These are phyloP conservation scores for Marronus borbonicus DNA, from an alignment of 2,888 invertebrate species.

Conservation along the genomic window DNA sequence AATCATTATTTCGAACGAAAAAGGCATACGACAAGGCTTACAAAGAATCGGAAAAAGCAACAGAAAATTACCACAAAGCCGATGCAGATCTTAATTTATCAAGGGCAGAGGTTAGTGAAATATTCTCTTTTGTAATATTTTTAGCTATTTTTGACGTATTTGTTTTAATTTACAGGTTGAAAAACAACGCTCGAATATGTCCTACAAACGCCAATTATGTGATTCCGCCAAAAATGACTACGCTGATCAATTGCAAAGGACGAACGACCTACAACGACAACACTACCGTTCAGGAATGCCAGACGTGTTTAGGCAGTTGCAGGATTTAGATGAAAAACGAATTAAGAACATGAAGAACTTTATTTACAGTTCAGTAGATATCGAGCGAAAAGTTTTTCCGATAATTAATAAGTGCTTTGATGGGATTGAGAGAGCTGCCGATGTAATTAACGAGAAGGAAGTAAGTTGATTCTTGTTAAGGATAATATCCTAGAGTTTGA, in stretches of 20 bases:
- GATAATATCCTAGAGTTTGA: no score
- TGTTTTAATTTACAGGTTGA: slow-evolving; percentile 76
- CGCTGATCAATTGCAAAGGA: slow-evolving; percentile 94
- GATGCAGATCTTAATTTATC: slow-evolving; percentile 97
- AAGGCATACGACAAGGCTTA: slow-evolving; percentile 96
- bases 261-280: slow-evolving; percentile 91
- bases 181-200: slow-evolving; percentile 93
- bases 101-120: slow-evolving; percentile 82
- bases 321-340: slow-evolving; percentile 94
- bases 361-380: slow-evolving; percentile 91
- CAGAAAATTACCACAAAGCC: slow-evolving; percentile 94
- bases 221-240: slow-evolving; percentile 98
- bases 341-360: slow-evolving; percentile 94
- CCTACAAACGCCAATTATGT: slow-evolving; percentile 89
- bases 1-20: slow-evolving; percentile 86
- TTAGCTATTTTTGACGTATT: not conserved
- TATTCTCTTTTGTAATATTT: slow-evolving; percentile 50
- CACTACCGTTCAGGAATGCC: slow-evolving; percentile 90
- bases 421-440: slow-evolving; percentile 94
- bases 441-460: slow-evolving; percentile 93
- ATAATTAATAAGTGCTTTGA: slow-evolving; percentile 97
- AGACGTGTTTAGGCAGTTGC: slow-evolving; percentile 89
- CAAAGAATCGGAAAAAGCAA: slow-evolving; percentile 94
- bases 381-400: slow-evolving; percentile 95
- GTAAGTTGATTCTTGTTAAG: slow-evolving; percentile 68